phyloP scores from a whole-genome alignment of 2,797 vertebrate genomes.

The Botia kubotai region DNA sequence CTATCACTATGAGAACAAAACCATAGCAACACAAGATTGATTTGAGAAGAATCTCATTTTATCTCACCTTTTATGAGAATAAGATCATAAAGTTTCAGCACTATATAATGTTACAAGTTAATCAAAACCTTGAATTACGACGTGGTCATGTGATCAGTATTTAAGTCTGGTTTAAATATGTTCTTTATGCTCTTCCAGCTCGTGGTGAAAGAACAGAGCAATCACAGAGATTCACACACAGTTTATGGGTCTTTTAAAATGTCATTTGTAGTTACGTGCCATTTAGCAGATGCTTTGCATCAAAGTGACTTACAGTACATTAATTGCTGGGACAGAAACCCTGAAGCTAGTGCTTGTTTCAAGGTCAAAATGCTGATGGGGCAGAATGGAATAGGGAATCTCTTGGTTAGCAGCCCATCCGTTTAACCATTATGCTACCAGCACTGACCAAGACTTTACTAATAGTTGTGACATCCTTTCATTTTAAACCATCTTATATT shows the following conservation, averaged over 20 bases:
- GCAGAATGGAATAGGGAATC: not conserved
- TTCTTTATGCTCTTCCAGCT: constrained; percentile 6
- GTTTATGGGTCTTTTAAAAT: constrained; percentile 49
- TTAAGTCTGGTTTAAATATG: constrained; percentile 20
- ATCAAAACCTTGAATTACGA: not conserved
- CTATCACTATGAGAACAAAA: not conserved
- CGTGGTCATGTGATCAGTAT: constrained; percentile 23
- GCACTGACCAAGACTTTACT: not conserved
- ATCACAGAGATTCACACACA: constrained; percentile 3
- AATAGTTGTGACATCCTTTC: not conserved
- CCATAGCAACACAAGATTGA: not conserved
- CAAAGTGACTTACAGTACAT: constrained; percentile 44
- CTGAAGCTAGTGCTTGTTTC: constrained; percentile 39
- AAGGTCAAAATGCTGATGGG: constrained; percentile 35
- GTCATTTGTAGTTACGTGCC: constrained; percentile 44
- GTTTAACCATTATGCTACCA: constrained; percentile 1
- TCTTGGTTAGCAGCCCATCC: constrained; percentile 22
- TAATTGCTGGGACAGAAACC: constrained; percentile 41
- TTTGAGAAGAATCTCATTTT: not conserved
- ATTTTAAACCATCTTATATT: not conserved
- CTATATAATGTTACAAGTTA: not conserved
- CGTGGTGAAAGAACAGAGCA: constrained; percentile 25
- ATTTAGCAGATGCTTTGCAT: constrained; percentile 51
- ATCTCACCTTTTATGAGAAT: not conserved
- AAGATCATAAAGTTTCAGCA: not conserved